phyloP scores from a whole-genome alignment of 2,888 invertebrate genomes.

The Emesis furor region DNA sequence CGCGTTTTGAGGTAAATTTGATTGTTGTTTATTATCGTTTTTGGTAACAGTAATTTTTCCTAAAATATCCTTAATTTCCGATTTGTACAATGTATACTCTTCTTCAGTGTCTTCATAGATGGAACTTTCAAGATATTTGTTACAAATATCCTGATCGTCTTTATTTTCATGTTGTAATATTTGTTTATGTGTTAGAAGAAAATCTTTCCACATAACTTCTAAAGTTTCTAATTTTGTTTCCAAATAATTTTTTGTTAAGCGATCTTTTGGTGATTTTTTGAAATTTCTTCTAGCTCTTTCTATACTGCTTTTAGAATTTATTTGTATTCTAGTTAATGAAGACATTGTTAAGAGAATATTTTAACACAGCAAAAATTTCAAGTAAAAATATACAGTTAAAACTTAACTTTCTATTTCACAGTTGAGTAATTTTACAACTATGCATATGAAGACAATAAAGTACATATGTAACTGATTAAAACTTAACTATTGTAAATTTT shows the following conservation, averaged over 20 bases:
- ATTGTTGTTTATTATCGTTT: background rate
- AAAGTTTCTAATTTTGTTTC: background rate
- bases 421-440: no score
- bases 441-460: no score
- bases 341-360: background rate
- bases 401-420: no score
- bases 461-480: no score
- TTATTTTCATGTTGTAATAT: background rate
- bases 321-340: constrained; percentile 46
- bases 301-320: constrained; percentile 65
- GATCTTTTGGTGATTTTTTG: background rate
- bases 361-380: no score
- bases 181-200: background rate
- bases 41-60: background rate
- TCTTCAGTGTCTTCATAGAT: constrained; percentile 22
- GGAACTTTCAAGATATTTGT: constrained; percentile 13
- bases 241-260: background rate
- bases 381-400: no score
- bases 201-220: background rate
- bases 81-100: constrained; percentile 15
- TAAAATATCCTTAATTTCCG: background rate
- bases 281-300: constrained; percentile 3
- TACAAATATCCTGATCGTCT: constrained; percentile 4
- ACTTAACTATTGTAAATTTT: no score
- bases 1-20: background rate